Evolutionary conservation across 2,888 invertebrate species (phyloP), one percentile per base, ranked within the genome.

Genomic region (Drosophila neotestacea): DNA sequence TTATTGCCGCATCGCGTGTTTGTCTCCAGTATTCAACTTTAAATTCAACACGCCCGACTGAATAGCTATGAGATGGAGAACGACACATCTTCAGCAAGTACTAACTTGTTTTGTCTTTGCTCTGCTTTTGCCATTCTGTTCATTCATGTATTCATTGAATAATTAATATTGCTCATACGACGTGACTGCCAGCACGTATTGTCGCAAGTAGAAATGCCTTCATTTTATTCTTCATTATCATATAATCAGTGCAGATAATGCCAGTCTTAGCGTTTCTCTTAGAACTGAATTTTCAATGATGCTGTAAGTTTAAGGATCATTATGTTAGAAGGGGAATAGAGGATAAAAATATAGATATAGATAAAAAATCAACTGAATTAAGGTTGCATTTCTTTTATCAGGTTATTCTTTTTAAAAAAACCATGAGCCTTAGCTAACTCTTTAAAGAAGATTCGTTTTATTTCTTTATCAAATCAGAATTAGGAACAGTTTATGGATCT

Each of bases 131-230:
- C 16, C 44, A 28, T 36, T 38, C 58, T n/a, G n/a, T 34, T 52
- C 61, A 54, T 65, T 62, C 62, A 55, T 30, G 47, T 63, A 13
- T n/a, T 64, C 62, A 54, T 62, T 84, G 84, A 83, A 84, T 84
- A 84, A 84, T 84, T 84, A 84, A 84, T 88, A 88, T 88, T 83
- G 80, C 84, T 69, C 81, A 84, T 83, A 88, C 87, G 89, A 74
- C 86, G 77, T 72, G 83, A 73, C 64, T 63, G 75, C 56, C 71
- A 48, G 59, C 70, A 67, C 82, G 82, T 68, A 65, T 56, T 65
- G 70, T 65, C 67, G 66, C 73, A 76, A 38, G 28, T 39, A 50
- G 63, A 46, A 55, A 65, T 60, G 47, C 32, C 46, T 30, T 13
- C 41, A 54, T 16, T 41, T 59, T 44, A 32, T 54, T 68, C 77